Conservation (phyloP, 2,113 vertebrate species). For the Lasiurus borealis region DNA sequence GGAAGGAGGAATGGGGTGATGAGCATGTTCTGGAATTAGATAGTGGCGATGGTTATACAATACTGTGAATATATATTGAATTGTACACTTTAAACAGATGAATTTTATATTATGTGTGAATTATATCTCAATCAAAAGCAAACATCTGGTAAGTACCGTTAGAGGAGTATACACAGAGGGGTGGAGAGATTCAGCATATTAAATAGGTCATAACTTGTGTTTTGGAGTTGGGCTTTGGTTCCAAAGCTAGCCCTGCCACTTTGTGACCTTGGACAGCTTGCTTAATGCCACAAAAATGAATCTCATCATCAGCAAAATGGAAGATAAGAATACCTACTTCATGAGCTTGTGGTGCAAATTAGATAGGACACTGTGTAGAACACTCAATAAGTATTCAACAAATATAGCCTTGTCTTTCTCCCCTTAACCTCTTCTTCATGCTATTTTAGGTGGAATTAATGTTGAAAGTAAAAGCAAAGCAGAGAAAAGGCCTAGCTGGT, state of each 20-base stretch:
- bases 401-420: neutral
- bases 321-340: neutral
- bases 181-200: neutral
- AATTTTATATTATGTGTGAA: slow-evolving; percentile 29
- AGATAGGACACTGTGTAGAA: neutral
- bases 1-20: neutral
- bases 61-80: neutral
- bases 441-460: neutral
- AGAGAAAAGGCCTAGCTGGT: neutral
- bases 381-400: neutral
- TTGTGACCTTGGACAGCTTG: neutral
- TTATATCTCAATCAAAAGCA: slow-evolving; percentile 16
- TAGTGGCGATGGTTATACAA: neutral
- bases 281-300: neutral
- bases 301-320: neutral
- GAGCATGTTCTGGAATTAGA: slow-evolving; percentile 28
- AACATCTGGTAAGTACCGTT: neutral
- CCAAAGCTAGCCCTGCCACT: neutral
- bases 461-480: neutral
- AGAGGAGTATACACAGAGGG: neutral
- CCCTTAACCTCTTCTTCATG: neutral
- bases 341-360: slow-evolving; percentile 2
- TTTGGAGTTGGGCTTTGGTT: neutral
- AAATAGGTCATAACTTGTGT: neutral
- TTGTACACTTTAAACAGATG: neutral